Percentiles rank a stretch among this genome's conserved stretches.
Evolutionary conservation across 2,888 invertebrate genomes (phyloP).

Genomic region (Diachrysia chrysitis): DNA sequence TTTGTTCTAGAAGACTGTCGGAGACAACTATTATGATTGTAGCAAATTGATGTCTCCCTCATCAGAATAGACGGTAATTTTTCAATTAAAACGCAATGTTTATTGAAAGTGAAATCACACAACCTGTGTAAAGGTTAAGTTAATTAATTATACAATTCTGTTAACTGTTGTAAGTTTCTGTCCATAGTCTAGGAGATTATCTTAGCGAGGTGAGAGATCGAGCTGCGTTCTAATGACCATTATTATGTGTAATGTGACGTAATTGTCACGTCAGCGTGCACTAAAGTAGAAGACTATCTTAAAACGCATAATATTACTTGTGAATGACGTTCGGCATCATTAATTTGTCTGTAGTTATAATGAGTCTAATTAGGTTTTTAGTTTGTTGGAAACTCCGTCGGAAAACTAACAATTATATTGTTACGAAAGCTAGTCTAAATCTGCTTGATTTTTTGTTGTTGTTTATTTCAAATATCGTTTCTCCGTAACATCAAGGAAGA

Average conservation of each 20-base stretch:
- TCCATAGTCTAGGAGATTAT: constrained; percentile 33
- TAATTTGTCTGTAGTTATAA: not conserved
- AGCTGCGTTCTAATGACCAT: constrained; percentile 30
- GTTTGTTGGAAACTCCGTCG: not conserved
- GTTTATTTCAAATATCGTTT: too few species aligned
- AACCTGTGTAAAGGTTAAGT: constrained; percentile 31
- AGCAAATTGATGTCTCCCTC: not conserved
- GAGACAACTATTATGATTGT: not conserved
- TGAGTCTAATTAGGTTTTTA: not conserved
- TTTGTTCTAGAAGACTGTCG: too few species aligned
- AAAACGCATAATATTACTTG: not conserved
- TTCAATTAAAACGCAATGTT: constrained; percentile 7
- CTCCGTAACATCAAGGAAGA: too few species aligned
- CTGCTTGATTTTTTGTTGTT: too few species aligned
- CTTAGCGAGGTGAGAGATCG: constrained; percentile 40
- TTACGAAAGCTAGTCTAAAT: not conserved
- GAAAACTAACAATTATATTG: not conserved
- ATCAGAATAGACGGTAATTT: not conserved
- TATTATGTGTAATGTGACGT: constrained; percentile 25
- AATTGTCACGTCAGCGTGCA: constrained; percentile 9
- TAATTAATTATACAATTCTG: constrained; percentile 32
- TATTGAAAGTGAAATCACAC: constrained; percentile 35
- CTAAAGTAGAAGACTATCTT: constrained; percentile 18
- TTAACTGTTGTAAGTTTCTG: constrained; percentile 22
- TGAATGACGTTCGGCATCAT: not conserved